These are phyloP conservation scores for Himalopsyche kuldschensis DNA, from an alignment of 2,888 invertebrate genomes.

Conservation along the genomic window DNA sequence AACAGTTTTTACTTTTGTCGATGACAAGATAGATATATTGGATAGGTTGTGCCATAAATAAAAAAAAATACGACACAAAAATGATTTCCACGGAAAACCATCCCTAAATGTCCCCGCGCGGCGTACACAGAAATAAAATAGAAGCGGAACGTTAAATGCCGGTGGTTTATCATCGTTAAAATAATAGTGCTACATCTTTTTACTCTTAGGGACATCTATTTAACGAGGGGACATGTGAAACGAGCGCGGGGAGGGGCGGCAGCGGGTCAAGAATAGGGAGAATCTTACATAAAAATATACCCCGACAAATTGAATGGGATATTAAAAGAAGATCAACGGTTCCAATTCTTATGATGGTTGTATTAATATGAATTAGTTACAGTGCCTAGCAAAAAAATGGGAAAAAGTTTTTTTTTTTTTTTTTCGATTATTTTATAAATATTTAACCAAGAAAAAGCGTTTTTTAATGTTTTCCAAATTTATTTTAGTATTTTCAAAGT, in stretches of 20 bases:
- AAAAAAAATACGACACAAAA: neutral
- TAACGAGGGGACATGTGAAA: conserved; percentile 35
- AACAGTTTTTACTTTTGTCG: too few species aligned
- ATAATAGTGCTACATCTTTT: conserved; percentile 38
- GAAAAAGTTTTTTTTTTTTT: neutral
- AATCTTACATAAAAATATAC: conserved; percentile 11
- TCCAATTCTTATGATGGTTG: neutral
- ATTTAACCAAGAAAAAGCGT: too few species aligned
- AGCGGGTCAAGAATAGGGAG: neutral
- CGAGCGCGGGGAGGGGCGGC: neutral
- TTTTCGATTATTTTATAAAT: neutral
- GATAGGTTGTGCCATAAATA: neutral
- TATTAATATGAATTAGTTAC: neutral
- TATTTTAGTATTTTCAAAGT: too few species aligned
- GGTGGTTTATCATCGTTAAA: conserved; percentile 39
- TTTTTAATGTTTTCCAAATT: too few species aligned
- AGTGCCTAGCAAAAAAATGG: neutral
- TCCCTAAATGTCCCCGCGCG: neutral
- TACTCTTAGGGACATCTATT: conserved; percentile 38
- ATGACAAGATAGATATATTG: neutral
- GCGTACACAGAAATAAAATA: conserved; percentile 13
- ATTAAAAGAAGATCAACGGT: conserved; percentile 25
- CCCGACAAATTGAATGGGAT: conserved; percentile 32
- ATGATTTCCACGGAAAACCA: neutral
- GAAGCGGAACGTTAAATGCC: conserved; percentile 30